Conservation (phyloP, 2,888 invertebrate genomes). For the Pyrgus malvae region DNA sequence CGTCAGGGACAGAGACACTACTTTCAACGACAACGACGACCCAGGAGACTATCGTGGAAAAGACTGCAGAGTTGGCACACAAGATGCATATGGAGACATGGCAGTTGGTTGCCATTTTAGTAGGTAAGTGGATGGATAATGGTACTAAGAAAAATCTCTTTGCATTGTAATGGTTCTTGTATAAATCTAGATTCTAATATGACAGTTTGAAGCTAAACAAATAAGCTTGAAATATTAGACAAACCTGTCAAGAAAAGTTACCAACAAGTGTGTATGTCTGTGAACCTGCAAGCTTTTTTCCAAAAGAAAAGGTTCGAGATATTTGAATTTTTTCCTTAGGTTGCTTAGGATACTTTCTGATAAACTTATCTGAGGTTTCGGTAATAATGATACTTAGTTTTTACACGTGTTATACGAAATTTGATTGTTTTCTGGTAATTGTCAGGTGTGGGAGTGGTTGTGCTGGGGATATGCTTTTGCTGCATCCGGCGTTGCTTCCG, state of each 20-base stretch:
- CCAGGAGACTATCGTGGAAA: slow-evolving; percentile 78
- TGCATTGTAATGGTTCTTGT: no score
- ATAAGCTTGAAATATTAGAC: no score
- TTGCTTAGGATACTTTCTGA: no score
- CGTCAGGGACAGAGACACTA: slow-evolving; percentile 38
- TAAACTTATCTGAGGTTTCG: no score
- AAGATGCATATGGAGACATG: slow-evolving; percentile 91
- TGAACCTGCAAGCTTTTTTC: no score
- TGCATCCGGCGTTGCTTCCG: slow-evolving; percentile 96
- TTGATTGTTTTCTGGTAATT: not conserved
- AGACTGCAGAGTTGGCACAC: slow-evolving; percentile 84
- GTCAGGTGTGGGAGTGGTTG: slow-evolving; percentile 87
- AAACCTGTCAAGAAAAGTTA: no score
- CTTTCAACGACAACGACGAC: slow-evolving; percentile 50
- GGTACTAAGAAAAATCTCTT: no score
- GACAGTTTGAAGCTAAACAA: no score
- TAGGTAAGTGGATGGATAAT: slow-evolving; percentile 80
- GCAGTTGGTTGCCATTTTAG: slow-evolving; percentile 92
- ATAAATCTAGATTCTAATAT: no score
- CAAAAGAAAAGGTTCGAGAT: no score
- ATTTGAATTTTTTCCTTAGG: no score
- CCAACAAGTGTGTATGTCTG: no score
- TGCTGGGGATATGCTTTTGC: slow-evolving; percentile 94
- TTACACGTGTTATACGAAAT: not conserved
- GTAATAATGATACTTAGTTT: not conserved